phyloP scores from a whole-genome alignment of 2,888 invertebrate genomes.

The Cataglyphis livida region DNA sequence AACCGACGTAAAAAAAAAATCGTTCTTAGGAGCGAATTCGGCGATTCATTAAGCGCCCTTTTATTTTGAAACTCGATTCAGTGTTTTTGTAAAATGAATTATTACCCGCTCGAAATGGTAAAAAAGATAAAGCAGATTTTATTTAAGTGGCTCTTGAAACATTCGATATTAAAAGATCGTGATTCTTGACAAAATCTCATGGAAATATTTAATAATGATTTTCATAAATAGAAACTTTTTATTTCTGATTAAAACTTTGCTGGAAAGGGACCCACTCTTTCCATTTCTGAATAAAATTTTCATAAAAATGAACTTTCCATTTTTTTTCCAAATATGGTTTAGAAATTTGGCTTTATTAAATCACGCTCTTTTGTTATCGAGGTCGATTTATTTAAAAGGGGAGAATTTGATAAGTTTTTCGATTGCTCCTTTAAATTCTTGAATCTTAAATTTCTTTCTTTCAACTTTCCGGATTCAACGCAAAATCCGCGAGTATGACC shows the following conservation, averaged over 20 bases:
- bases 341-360: not conserved
- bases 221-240: not conserved
- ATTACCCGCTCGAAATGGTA: constrained; percentile 1
- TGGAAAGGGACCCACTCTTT: not conserved
- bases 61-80: constrained; percentile 4
- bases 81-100: constrained; percentile 49
- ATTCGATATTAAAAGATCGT: not conserved
- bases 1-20: constrained; percentile 55
- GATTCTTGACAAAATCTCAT: not conserved
- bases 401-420: not conserved
- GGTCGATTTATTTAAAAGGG: not conserved
- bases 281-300: not conserved
- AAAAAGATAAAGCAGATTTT: constrained; percentile 4
- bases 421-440: not conserved
- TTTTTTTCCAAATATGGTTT: not conserved
- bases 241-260: not conserved
- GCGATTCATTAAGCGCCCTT: constrained; percentile 35
- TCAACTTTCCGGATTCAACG: not conserved
- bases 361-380: not conserved
- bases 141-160: not conserved
- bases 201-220: not conserved
- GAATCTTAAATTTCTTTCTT: not conserved
- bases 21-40: constrained; percentile 51
- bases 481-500: not conserved
- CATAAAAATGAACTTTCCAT: not conserved